A percentile compares a stretch with the other conserved stretches of the same genome.
These are phyloP conservation scores for Betta splendens DNA, from an alignment of 2,797 vertebrate species.

Conservation along the genomic window DNA sequence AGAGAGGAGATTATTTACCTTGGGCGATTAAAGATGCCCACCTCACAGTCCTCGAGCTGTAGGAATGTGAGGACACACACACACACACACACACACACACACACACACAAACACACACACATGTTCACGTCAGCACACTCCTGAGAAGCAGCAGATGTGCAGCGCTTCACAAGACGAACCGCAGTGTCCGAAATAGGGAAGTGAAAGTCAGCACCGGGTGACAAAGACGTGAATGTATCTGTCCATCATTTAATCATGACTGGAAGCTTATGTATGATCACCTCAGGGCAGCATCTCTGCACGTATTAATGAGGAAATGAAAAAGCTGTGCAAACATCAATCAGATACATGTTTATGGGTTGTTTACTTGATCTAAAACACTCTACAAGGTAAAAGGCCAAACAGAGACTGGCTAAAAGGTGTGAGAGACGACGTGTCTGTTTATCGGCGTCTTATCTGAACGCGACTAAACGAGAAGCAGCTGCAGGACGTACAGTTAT, in stretches of 20 bases:
- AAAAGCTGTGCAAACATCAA: constrained; percentile 5
- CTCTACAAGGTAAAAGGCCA: no score
- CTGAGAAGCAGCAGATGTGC: constrained; percentile 56
- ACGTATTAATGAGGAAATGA: no score
- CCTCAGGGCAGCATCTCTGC: background rate
- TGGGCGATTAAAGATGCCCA: constrained; percentile 70
- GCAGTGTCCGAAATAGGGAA: constrained; percentile 59
- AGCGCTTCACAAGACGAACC: constrained; percentile 45
- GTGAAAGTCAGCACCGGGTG: constrained; percentile 56
- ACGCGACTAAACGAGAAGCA: background rate
- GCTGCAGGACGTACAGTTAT: no score
- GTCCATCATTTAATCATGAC: constrained; percentile 8
- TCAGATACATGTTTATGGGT: no score
- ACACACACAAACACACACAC: constrained; percentile 33
- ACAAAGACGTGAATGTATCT: background rate
- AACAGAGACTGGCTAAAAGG: no score
- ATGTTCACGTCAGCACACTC: constrained; percentile 63
- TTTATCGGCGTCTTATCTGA: background rate
- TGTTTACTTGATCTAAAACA: no score
- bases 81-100: constrained; percentile 38
- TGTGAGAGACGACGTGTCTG: no score
- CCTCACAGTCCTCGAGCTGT: constrained; percentile 49
- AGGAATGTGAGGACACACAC: constrained; percentile 71
- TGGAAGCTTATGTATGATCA: constrained; percentile 12
- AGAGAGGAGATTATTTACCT: constrained; percentile 71